These are phyloP conservation scores for Eupleurogrammus muticus DNA, from an alignment of 2,797 vertebrate species.

Conservation along the genomic window DNA sequence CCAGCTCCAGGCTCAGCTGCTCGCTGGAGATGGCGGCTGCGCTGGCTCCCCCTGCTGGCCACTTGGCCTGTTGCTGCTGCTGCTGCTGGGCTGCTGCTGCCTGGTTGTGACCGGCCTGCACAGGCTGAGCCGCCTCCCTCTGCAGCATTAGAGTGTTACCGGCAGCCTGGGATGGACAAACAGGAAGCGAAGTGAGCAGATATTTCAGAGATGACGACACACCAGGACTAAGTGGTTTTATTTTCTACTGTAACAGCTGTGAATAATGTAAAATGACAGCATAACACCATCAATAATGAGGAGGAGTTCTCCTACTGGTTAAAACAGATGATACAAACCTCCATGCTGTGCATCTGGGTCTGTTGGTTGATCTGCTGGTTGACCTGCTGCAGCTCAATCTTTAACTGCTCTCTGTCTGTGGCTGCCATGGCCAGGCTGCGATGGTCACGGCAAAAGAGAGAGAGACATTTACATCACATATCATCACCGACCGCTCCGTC, in stretches of 20 bases:
- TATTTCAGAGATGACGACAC: neutral
- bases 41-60: slow-evolving; percentile 87
- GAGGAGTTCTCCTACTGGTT: neutral
- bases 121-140: slow-evolving; percentile 89
- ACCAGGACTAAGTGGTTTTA: no score
- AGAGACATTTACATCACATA: neutral
- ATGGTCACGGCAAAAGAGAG: neutral
- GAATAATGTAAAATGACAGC: no score
- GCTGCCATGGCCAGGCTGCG: slow-evolving; percentile 81
- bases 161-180: slow-evolving; percentile 83
- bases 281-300: no score
- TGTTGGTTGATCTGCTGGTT: slow-evolving; percentile 97
- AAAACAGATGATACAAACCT: slow-evolving; percentile 80
- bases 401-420: slow-evolving; percentile 93
- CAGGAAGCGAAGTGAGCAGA: slow-evolving; percentile 24
- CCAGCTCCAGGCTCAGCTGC: slow-evolving; percentile 96
- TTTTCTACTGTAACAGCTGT: no score
- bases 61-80: slow-evolving; percentile 79
- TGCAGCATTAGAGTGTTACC: slow-evolving; percentile 94
- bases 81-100: slow-evolving; percentile 42
- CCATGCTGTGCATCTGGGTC: slow-evolving; percentile 92
- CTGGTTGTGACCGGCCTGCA: slow-evolving; percentile 77
- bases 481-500: neutral
- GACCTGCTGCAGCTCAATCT: slow-evolving; percentile 96
- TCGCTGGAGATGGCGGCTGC: slow-evolving; percentile 89